Evolutionary conservation across 2,888 invertebrate species (phyloP), one percentile per base, ranked within the genome.

Genomic region (Apodemia hepburni): DNA sequence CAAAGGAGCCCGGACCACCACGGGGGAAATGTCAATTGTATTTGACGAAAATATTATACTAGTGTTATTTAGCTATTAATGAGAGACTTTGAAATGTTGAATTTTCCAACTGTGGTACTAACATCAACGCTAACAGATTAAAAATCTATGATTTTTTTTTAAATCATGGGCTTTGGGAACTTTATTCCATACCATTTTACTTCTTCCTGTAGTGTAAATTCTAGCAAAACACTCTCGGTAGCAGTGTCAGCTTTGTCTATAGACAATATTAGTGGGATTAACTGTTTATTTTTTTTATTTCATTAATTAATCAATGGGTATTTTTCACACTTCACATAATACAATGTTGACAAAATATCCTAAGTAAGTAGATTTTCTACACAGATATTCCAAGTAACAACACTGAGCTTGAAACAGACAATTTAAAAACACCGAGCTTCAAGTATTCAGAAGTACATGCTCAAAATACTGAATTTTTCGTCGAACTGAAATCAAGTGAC

Each of bases 361-460:
- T 87, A 87, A 87, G 85, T 81, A n/a, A 75, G 74, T 79, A 84
- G 85, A 78, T 87, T 77, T 89, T 87, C 72, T 82, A 82, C 83
- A 81, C 90, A 90, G 90, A 89, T 89, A 78, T 77, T 72, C 75
- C 85, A 78, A 82, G 80, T 77, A 68, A 77, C 81, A 79, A 77
- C 79, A 76, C 78, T 77, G 77, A 76, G 76, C 78, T 87, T 82
- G 82, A 81, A 69, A 75, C 75, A 79, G 82, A 81, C 72, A 75
- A 70, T 67, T 68, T 71, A 62, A 65, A 67, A 65, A 64, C 67
- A 61, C 62, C 68, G 67, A 74, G 76, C 74, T 76, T 75, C 68
- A 80, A 81, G 75, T 76, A 76, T 72, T 74, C 76, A 72, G 78
- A 29, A n/a, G 12, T 29, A 15, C 22, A 51, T 11, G 47, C 47